A percentile compares a stretch with the other conserved stretches of the same genome.
Evolutionary conservation across 2,888 invertebrate genomes (phyloP).

Genomic region (Carterocephalus palaemon): DNA sequence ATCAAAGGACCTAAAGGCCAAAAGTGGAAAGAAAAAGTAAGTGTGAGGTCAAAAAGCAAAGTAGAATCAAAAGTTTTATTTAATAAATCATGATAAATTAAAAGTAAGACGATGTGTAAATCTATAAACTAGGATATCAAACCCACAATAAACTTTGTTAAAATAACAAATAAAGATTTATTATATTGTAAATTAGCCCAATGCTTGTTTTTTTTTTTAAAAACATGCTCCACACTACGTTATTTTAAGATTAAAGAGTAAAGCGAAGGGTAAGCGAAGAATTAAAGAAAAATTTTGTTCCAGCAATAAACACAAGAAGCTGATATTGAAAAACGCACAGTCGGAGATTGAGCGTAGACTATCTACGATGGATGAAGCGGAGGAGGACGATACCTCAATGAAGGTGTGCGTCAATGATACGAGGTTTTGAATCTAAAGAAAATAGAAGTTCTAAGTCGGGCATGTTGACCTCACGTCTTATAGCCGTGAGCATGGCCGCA

Average conservation of each 20-base stretch:
- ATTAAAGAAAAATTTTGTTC: slow-evolving; percentile 28
- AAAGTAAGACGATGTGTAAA: no score
- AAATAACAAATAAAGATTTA: no score
- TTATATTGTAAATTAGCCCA: no score
- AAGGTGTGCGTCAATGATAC: slow-evolving; percentile 75
- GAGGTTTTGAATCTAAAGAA: no score
- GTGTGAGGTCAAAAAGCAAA: slow-evolving; percentile 30
- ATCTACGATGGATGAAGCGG: slow-evolving; percentile 92
- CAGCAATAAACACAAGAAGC: slow-evolving; percentile 83
- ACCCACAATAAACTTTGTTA: no score
- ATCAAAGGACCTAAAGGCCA: slow-evolving; percentile 58
- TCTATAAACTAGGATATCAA: no score
- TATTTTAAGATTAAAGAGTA: slow-evolving; percentile 2
- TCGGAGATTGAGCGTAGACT: slow-evolving; percentile 82
- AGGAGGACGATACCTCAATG: slow-evolving; percentile 83
- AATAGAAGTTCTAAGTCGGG: slow-evolving; percentile 51
- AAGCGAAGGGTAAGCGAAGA: no score
- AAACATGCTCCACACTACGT: neutral
- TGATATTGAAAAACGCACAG: slow-evolving; percentile 83
- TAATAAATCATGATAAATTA: no score
- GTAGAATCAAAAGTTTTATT: neutral
- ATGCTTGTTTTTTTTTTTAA: no score
- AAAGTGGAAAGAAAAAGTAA: slow-evolving; percentile 69
- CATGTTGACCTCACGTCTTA: slow-evolving; percentile 37
- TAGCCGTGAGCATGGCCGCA: slow-evolving; percentile 35